Percentiles rank a stretch among this genome's conserved stretches.
phyloP scores from a whole-genome alignment of 2,888 invertebrate species.

The Kuschelorhynchus macadamiae region DNA sequence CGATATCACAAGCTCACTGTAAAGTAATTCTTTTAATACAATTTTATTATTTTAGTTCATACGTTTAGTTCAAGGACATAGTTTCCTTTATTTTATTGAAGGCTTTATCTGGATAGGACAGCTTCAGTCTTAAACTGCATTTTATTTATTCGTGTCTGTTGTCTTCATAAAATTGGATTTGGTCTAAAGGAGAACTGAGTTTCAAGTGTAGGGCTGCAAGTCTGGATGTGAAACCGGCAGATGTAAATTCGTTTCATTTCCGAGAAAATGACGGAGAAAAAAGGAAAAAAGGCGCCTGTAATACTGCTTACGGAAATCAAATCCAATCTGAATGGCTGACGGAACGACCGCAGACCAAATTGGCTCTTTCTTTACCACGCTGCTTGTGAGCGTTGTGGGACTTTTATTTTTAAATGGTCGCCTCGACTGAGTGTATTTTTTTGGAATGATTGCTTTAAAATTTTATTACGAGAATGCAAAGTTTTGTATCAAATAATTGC shows the following conservation, averaged over 20 bases:
- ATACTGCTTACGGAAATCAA: constrained; percentile 37
- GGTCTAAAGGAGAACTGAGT: constrained; percentile 10
- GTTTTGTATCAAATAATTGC: too few relatives aligned
- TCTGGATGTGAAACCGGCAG: constrained; percentile 32
- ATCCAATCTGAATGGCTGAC: constrained; percentile 34
- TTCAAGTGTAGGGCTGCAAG: constrained; percentile 25
- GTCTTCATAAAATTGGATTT: constrained; percentile 24
- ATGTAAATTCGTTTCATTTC: constrained; percentile 38
- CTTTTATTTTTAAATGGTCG: too few relatives aligned
- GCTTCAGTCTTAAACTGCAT: neutral
- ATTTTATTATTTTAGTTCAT: too few relatives aligned
- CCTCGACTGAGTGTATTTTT: too few relatives aligned
- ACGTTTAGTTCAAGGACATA: too few relatives aligned
- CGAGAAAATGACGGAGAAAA: constrained; percentile 23
- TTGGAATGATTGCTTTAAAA: too few relatives aligned
- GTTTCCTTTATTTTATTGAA: too few relatives aligned
- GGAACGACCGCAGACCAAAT: constrained; percentile 32
- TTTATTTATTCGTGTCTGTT: constrained; percentile 10
- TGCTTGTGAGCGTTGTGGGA: too few relatives aligned
- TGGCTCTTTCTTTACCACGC: constrained; percentile 28
- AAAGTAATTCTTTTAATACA: too few relatives aligned
- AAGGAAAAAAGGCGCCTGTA: constrained; percentile 15
- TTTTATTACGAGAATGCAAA: too few relatives aligned
- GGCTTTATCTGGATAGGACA: too few relatives aligned
- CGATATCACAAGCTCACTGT: too few relatives aligned